These are phyloP conservation scores for Thaleichthys pacificus DNA, from an alignment of 2,797 vertebrate genomes.

Conservation along the genomic window DNA sequence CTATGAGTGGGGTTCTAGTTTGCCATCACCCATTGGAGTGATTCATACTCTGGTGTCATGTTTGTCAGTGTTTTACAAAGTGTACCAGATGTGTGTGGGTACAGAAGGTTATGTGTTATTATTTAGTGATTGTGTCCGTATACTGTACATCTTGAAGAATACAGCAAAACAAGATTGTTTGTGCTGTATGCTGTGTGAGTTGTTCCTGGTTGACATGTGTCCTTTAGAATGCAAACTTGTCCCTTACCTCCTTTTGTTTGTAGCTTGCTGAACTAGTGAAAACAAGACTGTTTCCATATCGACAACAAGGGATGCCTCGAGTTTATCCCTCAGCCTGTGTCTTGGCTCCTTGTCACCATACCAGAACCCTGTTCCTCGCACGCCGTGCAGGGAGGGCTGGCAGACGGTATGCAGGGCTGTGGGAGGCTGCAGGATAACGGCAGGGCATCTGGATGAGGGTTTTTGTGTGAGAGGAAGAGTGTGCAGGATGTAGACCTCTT, in stretches of 20 bases:
- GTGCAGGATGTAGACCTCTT: conserved; percentile 8
- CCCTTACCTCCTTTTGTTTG: no score
- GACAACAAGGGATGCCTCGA: no score
- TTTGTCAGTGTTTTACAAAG: neutral
- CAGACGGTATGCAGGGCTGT: conserved; percentile 3
- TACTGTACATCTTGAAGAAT: no score
- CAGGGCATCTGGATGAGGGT: conserved; percentile 45
- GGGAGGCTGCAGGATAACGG: conserved; percentile 40
- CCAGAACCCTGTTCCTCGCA: neutral
- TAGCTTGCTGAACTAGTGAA: no score
- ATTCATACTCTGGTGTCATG: neutral
- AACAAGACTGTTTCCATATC: no score
- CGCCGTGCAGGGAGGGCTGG: conserved; percentile 22
- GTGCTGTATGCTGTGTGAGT: no score
- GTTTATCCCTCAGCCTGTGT: no score
- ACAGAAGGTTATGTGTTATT: neutral
- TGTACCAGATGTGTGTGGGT: neutral
- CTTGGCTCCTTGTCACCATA: no score
- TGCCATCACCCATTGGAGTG: neutral
- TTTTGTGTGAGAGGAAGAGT: neutral
- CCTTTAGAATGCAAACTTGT: no score
- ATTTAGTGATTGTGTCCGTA: neutral
- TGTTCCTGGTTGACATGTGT: no score
- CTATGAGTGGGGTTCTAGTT: conserved; percentile 2
- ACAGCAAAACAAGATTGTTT: no score